Evolutionary conservation across 2,113 vertebrate species (phyloP).

Genomic region (Carollia perspicillata): DNA sequence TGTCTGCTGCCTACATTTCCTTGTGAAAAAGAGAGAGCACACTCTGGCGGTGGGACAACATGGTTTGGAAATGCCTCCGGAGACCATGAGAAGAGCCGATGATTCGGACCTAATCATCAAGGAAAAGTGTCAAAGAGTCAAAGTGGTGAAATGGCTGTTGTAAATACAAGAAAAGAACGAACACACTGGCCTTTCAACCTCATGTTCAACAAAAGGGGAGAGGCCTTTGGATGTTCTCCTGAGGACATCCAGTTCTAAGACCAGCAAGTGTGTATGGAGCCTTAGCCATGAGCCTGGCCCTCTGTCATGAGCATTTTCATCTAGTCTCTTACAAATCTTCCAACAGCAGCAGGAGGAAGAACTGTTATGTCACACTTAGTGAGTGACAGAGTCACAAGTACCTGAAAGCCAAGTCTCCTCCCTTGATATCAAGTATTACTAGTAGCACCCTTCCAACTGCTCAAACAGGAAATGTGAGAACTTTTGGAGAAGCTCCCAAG

Average conservation of each 20-base stretch:
- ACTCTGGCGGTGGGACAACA: not conserved
- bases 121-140: not conserved
- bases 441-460: not conserved
- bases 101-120: not conserved
- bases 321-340: not conserved
- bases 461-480: not conserved
- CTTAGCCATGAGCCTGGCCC: accelerated
- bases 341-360: not conserved
- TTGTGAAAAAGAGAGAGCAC: not conserved
- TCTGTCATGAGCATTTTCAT: not conserved
- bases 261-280: not conserved
- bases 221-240: not conserved
- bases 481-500: not conserved
- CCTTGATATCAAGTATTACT: not conserved
- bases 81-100: not conserved
- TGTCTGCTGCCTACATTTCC: not conserved
- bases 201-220: not conserved
- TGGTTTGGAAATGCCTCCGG: not conserved
- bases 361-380: not conserved
- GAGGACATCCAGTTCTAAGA: not conserved
- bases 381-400: not conserved
- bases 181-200: not conserved
- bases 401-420: not conserved
- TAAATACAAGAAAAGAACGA: not conserved
- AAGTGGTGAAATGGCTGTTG: not conserved